Conservation (phyloP, 1,140 invertebrate genomes). For the Plectus sambesii region DNA sequence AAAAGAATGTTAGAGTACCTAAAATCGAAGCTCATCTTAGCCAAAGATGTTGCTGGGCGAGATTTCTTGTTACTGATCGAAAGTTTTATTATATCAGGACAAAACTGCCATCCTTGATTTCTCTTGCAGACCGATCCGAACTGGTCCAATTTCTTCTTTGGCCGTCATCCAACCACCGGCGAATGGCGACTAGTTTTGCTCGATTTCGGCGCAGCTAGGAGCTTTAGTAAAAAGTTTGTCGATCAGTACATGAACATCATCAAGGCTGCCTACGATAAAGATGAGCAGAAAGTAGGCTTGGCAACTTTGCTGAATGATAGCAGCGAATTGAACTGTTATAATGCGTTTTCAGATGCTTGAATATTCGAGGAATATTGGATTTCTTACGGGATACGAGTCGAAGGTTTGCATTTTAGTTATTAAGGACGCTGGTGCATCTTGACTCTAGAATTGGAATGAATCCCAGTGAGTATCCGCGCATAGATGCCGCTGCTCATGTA, state of each 20-base stretch:
- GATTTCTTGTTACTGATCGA: too few species aligned
- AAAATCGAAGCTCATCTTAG: too few species aligned
- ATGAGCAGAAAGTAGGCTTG: constrained; percentile 59
- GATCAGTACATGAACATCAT: constrained; percentile 80
- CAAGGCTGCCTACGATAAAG: constrained; percentile 68
- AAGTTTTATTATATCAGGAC: too few species aligned
- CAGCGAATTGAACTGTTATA: neutral
- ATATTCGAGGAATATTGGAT: constrained; percentile 76
- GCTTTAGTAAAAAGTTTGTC: constrained; percentile 78
- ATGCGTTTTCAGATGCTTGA: constrained; percentile 48
- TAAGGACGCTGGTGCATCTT: too few species aligned
- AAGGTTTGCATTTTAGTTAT: constrained; percentile 57
- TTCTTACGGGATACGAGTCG: constrained; percentile 93
- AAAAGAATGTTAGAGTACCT: too few species aligned
- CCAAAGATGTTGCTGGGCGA: too few species aligned
- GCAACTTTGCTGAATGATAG: too few species aligned
- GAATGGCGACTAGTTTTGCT: constrained; percentile 60
- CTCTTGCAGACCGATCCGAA: constrained; percentile 85
- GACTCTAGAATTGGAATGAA: too few species aligned
- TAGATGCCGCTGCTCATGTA: too few species aligned
- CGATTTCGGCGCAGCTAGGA: constrained; percentile 90
- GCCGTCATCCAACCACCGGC: constrained; percentile 54
- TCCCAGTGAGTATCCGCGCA: too few species aligned
- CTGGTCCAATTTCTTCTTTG: constrained; percentile 98
- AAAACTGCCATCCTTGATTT: constrained; percentile 7